These are phyloP conservation scores for Enhydra lutris DNA, from an alignment of 2,113 vertebrate genomes.

Conservation along the genomic window DNA sequence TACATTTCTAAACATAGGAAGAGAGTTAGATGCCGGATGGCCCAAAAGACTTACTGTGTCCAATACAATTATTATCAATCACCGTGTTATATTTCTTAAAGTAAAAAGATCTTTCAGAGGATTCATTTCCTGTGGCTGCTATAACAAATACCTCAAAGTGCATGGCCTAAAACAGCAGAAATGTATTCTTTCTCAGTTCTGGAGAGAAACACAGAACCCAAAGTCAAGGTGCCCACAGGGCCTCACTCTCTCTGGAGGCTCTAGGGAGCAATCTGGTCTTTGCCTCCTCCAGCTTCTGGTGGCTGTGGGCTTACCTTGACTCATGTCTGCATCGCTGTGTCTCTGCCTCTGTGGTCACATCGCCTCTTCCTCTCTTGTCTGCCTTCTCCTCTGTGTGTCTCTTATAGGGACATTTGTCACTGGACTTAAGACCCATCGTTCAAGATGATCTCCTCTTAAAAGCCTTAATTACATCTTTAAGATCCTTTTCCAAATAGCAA, in stretches of 20 bases:
- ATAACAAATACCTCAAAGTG: not conserved
- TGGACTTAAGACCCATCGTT: not conserved
- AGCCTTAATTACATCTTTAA: not conserved
- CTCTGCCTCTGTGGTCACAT: not conserved
- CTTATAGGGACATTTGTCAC: not conserved
- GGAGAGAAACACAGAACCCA: not conserved
- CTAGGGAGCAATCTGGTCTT: not conserved
- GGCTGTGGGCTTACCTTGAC: not conserved
- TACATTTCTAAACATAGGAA: not conserved
- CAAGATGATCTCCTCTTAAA: not conserved
- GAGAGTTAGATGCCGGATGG: not conserved
- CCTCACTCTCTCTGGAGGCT: not conserved
- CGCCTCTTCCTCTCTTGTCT: not conserved
- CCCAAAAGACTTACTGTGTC: not conserved
- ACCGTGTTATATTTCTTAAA: not conserved
- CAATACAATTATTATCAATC: not conserved
- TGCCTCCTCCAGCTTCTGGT: not conserved
- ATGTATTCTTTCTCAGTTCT: not conserved
- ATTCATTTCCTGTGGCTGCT: not conserved
- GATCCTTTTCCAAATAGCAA: not conserved
- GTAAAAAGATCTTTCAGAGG: not conserved
- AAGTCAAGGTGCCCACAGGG: not conserved
- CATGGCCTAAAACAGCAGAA: not conserved
- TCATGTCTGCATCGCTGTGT: not conserved
- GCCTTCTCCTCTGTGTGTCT: not conserved